Base-by-base conservation (phyloP, 2,113 vertebrate species). In the Xiphias gladius region DNA sequence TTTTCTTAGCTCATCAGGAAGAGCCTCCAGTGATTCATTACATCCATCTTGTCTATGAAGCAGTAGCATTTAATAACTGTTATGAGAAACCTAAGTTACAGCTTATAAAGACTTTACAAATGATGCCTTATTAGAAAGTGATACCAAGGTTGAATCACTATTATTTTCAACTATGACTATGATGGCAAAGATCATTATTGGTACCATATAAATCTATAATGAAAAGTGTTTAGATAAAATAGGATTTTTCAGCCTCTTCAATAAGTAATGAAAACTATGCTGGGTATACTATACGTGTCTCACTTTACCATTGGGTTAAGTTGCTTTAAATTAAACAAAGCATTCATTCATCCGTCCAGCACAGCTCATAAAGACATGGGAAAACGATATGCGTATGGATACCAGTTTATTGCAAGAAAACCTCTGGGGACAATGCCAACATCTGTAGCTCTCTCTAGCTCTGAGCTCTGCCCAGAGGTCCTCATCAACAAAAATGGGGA, bases 381-480 rank as follows among this genome's bases (percentile, higher is more conserved):
- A 0, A 50, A 62, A 61, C 11, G 6, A 26, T 2, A 30, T 67
- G 68, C 79, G 88, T 61, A 80, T 92, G 91, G 89, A 92, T 91
- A 92, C 90, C 85, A 80, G 82, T 94, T 94, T 94, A 94, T 94
- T 95, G 87, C 86, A 89, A 84, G 88, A 92, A 82, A 79, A 88
- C 73, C 89, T 79, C 78, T 73, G 83, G 84, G 75, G 79, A 85
- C 76, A 54, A 84, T 52, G 54, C 73, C 24, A 19, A 39, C 72
- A 64, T 48, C 54, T 57, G 63, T 5, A 19, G 30, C 80, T 55
- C 52, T 22, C 22, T 26, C 67, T 43, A 59, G 9, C 68, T 76
- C 50, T 22, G 59, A 46, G 59, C 61, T 59, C 71, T 64, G 64
- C 66, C 80, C 90, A 88, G 84, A 91, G 81, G 87, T 88, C 86